Conservation (phyloP, 2,888 invertebrate species). For the Drosophila nr. medialis region DNA sequence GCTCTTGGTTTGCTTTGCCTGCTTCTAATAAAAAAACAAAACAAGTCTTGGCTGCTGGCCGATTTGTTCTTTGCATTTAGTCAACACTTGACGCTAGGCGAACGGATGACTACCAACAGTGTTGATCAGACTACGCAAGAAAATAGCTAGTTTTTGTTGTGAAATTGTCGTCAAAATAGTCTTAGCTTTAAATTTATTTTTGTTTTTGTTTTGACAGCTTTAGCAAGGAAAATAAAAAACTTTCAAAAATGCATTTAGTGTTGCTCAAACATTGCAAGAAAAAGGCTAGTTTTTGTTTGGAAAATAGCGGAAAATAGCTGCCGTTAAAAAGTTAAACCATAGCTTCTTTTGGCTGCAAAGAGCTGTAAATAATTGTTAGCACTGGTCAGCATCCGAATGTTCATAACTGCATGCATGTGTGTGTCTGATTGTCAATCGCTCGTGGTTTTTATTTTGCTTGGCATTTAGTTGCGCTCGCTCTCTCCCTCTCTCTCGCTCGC, state of each 20-base stretch:
- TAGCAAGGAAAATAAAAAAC: not conserved
- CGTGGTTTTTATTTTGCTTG: conserved; percentile 58
- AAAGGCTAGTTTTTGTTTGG: not conserved
- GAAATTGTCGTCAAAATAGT: not conserved
- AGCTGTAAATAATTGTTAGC: not conserved
- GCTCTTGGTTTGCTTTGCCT: conserved; percentile 29
- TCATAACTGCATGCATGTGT: conserved; percentile 5
- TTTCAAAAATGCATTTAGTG: no score
- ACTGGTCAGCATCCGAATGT: conserved; percentile 48
- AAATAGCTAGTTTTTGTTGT: conserved; percentile 1
- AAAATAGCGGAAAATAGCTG: not conserved
- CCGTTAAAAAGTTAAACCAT: not conserved
- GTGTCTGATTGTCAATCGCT: conserved; percentile 66
- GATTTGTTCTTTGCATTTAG: conserved; percentile 63
- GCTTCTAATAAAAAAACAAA: conserved; percentile 40
- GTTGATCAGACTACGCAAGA: not conserved
- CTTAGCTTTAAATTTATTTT: not conserved
- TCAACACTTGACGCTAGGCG: conserved; percentile 64
- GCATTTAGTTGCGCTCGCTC: conserved; percentile 35
- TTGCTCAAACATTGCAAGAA: not conserved
- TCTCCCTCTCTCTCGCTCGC: conserved; percentile 11
- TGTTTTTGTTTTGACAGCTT: not conserved
- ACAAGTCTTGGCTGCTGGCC: conserved; percentile 53
- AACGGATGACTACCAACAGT: conserved; percentile 22
- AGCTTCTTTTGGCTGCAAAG: not conserved